These are phyloP conservation scores for Pleuronectes platessa DNA, from an alignment of 2,113 vertebrate species.

Conservation along the genomic window DNA sequence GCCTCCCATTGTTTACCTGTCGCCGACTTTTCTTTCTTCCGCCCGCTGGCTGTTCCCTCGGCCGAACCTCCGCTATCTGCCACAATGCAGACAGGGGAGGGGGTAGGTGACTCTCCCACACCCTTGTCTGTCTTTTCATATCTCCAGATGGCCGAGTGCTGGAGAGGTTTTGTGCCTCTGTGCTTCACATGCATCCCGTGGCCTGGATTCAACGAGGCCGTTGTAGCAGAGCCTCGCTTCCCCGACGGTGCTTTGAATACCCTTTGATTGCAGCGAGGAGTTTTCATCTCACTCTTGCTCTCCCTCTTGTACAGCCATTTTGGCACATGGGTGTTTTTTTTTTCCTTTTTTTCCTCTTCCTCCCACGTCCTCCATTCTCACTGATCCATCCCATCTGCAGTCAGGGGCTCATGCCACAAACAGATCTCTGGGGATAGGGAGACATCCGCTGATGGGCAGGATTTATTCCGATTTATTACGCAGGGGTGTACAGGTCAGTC, in stretches of 20 bases:
- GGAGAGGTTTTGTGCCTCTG: constrained; percentile 55
- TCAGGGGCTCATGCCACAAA: constrained; percentile 39
- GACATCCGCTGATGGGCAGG: constrained; percentile 40
- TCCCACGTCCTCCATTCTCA: constrained; percentile 27
- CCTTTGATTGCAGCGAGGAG: constrained; percentile 69
- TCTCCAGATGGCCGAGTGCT: constrained; percentile 71
- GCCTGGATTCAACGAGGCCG: constrained; percentile 75
- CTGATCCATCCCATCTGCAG: constrained; percentile 23
- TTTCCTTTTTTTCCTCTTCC: constrained; percentile 19
- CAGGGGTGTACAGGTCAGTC: constrained; percentile 51
- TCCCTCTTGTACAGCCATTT: constrained; percentile 59
- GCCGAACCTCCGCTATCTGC: constrained; percentile 42
- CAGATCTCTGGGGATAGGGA: constrained; percentile 28
- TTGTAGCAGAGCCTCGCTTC: constrained; percentile 64
- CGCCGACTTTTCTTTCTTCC: constrained; percentile 33
- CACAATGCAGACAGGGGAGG: constrained; percentile 36
- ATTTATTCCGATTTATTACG: constrained; percentile 55
- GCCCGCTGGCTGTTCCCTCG: constrained; percentile 27
- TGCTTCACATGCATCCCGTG: constrained; percentile 58
- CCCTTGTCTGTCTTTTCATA: constrained; percentile 55
- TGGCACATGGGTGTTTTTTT: constrained; percentile 50
- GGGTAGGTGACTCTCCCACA: constrained; percentile 44
- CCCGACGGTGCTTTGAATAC: constrained; percentile 60
- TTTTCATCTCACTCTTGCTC: constrained; percentile 67
- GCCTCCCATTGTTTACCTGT: constrained; percentile 53